Conservation (phyloP, 2,888 invertebrate genomes). For the Morpho deidamia region DNA sequence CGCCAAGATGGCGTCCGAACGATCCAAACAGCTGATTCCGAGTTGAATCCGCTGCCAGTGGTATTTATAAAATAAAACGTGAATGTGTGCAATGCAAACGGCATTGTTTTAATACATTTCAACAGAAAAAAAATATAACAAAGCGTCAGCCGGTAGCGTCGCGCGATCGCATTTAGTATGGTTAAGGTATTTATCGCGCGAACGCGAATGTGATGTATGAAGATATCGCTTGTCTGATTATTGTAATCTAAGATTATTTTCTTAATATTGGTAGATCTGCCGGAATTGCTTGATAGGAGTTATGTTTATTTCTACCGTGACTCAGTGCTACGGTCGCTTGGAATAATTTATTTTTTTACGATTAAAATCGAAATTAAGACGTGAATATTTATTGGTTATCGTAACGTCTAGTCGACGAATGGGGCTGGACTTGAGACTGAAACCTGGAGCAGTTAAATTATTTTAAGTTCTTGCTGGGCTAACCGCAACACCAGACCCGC, state of each 20-base stretch:
- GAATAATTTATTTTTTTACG: conserved; percentile 62
- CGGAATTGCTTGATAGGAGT: conserved; percentile 52
- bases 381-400: conserved; percentile 60
- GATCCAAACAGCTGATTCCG: conserved; percentile 63
- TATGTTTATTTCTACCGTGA: conserved; percentile 35
- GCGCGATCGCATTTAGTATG: conserved; percentile 51
- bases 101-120: conserved; percentile 63
- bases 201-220: conserved; percentile 60
- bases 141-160: conserved; percentile 41
- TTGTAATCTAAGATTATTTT: conserved; percentile 57
- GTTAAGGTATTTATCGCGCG: conserved; percentile 50
- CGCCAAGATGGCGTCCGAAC: conserved; percentile 55
- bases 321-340: conserved; percentile 43
- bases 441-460: conserved; percentile 37
- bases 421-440: conserved; percentile 47
- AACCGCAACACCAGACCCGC: conserved; percentile 57
- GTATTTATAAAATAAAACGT: conserved; percentile 44
- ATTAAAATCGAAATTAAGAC: conserved; percentile 38
- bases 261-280: conserved; percentile 57
- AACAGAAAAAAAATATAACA: conserved; percentile 41
- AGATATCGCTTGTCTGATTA: conserved; percentile 58
- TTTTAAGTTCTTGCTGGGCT: conserved; percentile 54
- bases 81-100: conserved; percentile 57
- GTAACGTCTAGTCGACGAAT: conserved; percentile 67
- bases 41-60: conserved; percentile 55